Conservation (phyloP, 2,113 vertebrate genomes). For the Shinisaurus crocodilurus region DNA sequence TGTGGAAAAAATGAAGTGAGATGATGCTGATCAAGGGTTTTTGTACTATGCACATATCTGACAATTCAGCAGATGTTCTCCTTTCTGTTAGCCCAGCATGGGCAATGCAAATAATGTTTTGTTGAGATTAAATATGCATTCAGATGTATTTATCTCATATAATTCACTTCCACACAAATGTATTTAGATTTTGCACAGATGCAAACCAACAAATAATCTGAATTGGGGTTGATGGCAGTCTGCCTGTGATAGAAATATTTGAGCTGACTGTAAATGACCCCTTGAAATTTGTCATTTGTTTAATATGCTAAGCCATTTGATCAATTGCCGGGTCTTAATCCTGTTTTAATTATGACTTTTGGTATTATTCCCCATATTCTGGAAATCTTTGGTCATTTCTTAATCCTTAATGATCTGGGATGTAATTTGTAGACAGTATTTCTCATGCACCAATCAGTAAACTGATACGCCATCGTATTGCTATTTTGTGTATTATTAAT, state of each 20-base stretch:
- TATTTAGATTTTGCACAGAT: background rate
- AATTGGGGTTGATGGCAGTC: background rate
- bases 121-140: background rate
- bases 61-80: slow-evolving; percentile 11
- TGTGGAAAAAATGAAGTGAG: slow-evolving; percentile 13
- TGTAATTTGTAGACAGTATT: background rate
- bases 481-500: background rate
- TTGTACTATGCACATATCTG: background rate
- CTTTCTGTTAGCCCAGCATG: background rate
- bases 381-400: background rate
- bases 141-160: slow-evolving; percentile 13
- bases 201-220: background rate
- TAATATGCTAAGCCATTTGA: slow-evolving; percentile 15
- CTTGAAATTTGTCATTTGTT: background rate
- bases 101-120: background rate
- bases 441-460: background rate
- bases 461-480: background rate
- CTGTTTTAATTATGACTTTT: background rate
- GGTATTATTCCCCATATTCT: background rate
- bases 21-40: background rate
- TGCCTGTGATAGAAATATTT: background rate
- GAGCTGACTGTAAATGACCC: background rate
- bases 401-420: background rate
- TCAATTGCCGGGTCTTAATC: slow-evolving; percentile 12
- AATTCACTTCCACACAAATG: background rate